A percentile compares a stretch with the other conserved stretches of the same genome.
Conservation (phyloP, 2,797 vertebrate species). For the Acropternis orthonyx region DNA sequence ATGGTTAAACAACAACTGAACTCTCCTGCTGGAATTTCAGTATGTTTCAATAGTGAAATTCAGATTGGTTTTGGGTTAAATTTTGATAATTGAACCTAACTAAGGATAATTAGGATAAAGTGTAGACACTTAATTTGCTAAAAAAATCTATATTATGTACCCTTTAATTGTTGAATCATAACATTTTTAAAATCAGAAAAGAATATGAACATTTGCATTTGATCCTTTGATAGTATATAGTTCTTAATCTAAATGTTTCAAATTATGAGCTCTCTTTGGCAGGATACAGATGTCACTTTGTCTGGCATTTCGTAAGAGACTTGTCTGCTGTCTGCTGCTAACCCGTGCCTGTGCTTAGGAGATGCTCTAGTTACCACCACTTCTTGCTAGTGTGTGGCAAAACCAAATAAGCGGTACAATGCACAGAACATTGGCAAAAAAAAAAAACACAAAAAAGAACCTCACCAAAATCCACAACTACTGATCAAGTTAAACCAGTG, state of each 20-base stretch:
- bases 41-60: not conserved
- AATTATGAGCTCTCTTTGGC: not conserved
- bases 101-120: not conserved
- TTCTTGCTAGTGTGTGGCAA: not conserved
- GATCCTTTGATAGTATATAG: not conserved
- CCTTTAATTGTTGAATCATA: not conserved
- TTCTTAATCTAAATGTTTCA: not conserved
- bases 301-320: not conserved
- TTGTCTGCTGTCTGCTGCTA: not conserved
- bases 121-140: not conserved
- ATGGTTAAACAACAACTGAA: not conserved
- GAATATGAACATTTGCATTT: not conserved
- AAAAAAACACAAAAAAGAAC: rapidly evolving
- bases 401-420: not conserved
- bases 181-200: not conserved
- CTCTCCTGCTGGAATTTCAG: not conserved
- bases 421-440: not conserved
- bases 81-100: not conserved
- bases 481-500: not conserved
- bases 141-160: not conserved
- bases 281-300: rapidly evolving
- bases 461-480: not conserved
- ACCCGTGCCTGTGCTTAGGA: not conserved
- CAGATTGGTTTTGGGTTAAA: not conserved
- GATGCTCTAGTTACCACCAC: not conserved